Conservation (phyloP, 2,113 vertebrate species). For the Microtus richardsoni region DNA sequence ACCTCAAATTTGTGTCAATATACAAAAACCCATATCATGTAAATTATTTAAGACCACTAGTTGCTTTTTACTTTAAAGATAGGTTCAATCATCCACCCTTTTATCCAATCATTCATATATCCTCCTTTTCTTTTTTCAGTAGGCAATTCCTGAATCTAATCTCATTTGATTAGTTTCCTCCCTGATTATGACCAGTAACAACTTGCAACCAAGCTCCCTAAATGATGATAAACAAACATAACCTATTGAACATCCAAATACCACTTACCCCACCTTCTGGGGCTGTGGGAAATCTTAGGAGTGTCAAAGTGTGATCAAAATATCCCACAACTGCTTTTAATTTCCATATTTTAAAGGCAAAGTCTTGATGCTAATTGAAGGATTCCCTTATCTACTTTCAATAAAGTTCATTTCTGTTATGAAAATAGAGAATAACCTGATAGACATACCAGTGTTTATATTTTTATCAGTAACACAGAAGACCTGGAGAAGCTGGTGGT, state of each 20-base stretch:
- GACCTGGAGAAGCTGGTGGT: neutral
- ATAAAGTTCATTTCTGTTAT: constrained; percentile 87
- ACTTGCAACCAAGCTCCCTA: neutral
- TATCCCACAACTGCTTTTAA: constrained; percentile 40
- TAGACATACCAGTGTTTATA: neutral
- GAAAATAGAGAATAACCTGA: neutral
- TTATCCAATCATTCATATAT: neutral
- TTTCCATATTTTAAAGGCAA: constrained; percentile 75
- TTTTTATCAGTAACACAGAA: neutral
- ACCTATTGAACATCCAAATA: neutral
- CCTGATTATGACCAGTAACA: neutral
- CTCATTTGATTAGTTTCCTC: neutral
- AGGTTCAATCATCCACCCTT: neutral
- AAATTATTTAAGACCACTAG: neutral
- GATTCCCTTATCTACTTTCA: constrained; percentile 84
- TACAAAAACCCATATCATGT: neutral
- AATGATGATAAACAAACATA: neutral
- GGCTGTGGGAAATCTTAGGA: neutral
- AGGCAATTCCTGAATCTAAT: neutral
- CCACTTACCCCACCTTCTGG: neutral
- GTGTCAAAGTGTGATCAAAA: neutral
- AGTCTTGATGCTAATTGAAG: constrained; percentile 75
- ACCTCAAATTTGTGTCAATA: neutral
- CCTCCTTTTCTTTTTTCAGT: neutral
- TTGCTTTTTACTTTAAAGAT: neutral